phyloP scores from a whole-genome alignment of 2,888 invertebrate genomes.

The Pedicia rivosa region DNA sequence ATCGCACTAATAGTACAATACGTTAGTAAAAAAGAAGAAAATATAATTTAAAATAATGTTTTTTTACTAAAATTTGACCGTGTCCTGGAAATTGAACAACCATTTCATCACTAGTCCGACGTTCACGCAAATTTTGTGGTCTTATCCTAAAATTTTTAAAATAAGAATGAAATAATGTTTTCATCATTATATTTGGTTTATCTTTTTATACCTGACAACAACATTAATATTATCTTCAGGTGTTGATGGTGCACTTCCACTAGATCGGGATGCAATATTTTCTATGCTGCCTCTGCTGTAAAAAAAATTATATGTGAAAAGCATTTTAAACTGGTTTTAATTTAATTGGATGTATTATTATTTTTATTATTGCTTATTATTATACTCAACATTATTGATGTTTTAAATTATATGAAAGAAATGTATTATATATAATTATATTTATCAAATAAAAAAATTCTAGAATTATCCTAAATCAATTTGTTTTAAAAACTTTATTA shows the following conservation, averaged over 20 bases:
- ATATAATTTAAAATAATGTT: slow-evolving; percentile 5
- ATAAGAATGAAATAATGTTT: background rate
- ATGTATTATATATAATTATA: too few species aligned
- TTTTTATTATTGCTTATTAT: too few species aligned
- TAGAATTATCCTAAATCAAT: too few species aligned
- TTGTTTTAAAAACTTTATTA: too few species aligned
- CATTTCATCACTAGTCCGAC: slow-evolving; percentile 46
- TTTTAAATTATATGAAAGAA: too few species aligned
- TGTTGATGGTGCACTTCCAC: slow-evolving; percentile 29
- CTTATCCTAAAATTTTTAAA: slow-evolving; percentile 45
- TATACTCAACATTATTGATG: too few species aligned
- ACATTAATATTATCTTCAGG: slow-evolving; percentile 77
- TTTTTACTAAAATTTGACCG: slow-evolving; percentile 54
- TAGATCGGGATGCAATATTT: slow-evolving; percentile 28
- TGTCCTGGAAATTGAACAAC: slow-evolving; percentile 76
- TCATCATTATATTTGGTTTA: background rate
- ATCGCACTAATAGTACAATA: slow-evolving; percentile 28
- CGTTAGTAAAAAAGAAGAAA: background rate
- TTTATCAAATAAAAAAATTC: too few species aligned
- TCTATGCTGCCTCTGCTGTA: slow-evolving; percentile 28
- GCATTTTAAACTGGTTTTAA: too few species aligned
- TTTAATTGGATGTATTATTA: too few species aligned
- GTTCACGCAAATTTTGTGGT: slow-evolving; percentile 62
- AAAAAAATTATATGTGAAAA: background rate
- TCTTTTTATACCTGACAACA: slow-evolving; percentile 51